Evolutionary conservation across 2,113 vertebrate genomes (phyloP), one percentile per base, ranked within the genome.

Genomic region (Phyllostomus hastatus): DNA sequence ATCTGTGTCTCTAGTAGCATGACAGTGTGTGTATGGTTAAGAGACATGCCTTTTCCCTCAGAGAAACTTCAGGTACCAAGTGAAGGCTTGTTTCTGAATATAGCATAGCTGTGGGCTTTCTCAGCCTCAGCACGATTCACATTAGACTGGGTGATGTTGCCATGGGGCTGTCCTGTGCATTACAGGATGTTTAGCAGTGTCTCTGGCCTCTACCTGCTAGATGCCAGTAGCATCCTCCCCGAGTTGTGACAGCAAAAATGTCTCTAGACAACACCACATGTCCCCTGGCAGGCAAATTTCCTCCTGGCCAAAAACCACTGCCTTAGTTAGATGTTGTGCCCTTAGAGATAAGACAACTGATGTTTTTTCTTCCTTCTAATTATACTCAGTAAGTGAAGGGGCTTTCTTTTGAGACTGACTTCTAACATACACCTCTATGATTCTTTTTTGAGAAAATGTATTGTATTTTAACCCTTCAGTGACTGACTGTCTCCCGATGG

Each of bases 331-430:
- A 43, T 28, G 64, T 46, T 88, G 3, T 80, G 1, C 4, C 75
- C 87, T 86, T 93, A 72, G 73, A 92, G 88, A 82, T 95, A 95
- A 95, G 43, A 70, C n/a, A 33, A 78, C 52, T 20, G 5, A 79
- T 50, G 70, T 78, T 46, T 57, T 66, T 54, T 24, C 19, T 61
- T 35, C 5, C 69, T 96, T 7, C n/a, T 88, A 50, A 82, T 90
- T 76, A 57, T 46, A 31, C 20, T 93, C 50, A 86, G 9, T 43
- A 70, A 76, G 14, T 43, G 0, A 11, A 0, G 11, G 61, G 38
- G 26, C n/a, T 26, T 73, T 79, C 59, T 72, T 92, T 57, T 54
- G 75, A 89, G 72, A 91, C 3, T 88, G 33, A 79, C 10, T 92
- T 91, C 20, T 35, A 91, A n/a, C 5, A 78, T 48, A 88, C 61